Conservation (phyloP, 2,797 vertebrate genomes). For the Cirrhinus mrigala region DNA sequence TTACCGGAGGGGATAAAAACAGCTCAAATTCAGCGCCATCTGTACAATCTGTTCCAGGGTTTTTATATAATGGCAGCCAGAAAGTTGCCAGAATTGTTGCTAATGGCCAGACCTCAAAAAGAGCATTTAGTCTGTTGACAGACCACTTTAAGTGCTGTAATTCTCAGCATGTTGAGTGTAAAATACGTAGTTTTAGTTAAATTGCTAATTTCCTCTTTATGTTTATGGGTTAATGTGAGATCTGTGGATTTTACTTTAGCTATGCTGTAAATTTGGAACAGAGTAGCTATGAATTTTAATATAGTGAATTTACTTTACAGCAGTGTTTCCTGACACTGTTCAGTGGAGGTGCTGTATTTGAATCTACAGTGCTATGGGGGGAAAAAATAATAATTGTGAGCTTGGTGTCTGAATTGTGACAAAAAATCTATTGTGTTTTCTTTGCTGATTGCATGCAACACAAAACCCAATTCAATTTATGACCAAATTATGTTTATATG, state of each 20-base stretch:
- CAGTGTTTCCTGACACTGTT: background rate
- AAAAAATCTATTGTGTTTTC: background rate
- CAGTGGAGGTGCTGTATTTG: conserved; percentile 1
- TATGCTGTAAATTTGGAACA: background rate
- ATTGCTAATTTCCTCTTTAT: conserved; percentile 8
- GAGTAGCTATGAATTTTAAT: conserved; percentile 17
- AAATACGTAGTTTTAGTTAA: background rate
- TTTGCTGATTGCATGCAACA: background rate
- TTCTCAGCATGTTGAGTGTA: background rate
- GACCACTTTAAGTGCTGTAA: background rate
- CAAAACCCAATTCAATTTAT: background rate
- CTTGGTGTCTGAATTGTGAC: background rate
- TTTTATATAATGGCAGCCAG: conserved; percentile 43
- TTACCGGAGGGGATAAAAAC: conserved; percentile 34
- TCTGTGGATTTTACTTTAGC: conserved; percentile 10
- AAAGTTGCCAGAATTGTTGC: conserved; percentile 45
- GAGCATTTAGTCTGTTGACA: conserved; percentile 17
- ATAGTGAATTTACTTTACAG: background rate
- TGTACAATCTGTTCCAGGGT: conserved; percentile 46
- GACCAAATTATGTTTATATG: background rate
- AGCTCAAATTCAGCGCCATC: conserved; percentile 42
- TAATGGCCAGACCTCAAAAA: conserved; percentile 38
- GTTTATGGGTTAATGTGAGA: background rate
- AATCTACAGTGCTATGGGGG: background rate
- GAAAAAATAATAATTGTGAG: background rate